These are phyloP conservation scores for Hypselothyrea guttata DNA, from an alignment of 2,888 invertebrate species.

Conservation along the genomic window DNA sequence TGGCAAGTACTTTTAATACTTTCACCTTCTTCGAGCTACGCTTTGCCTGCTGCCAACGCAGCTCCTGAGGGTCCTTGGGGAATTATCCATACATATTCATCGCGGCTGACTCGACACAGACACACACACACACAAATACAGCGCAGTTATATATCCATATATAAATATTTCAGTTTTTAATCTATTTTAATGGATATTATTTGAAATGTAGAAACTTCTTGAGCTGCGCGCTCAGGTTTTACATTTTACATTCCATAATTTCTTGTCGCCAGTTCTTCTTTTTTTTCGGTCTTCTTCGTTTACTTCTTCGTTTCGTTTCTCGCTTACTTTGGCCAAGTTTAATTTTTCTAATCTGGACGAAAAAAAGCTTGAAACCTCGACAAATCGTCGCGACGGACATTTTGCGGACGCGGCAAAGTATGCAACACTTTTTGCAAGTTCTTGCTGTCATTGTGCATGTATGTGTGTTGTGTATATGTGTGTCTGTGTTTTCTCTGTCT, in stretches of 20 bases:
- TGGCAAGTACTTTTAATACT: conserved; percentile 75
- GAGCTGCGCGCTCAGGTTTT: conserved; percentile 35
- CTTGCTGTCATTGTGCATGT: conserved; percentile 11
- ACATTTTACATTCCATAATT: conserved; percentile 60
- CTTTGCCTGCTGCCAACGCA: background rate
- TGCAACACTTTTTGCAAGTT: conserved; percentile 67
- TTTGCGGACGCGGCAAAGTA: conserved; percentile 58
- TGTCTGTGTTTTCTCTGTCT: background rate
- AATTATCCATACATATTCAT: conserved; percentile 56
- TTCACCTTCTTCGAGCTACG: conserved; percentile 59
- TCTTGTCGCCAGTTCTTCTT: conserved; percentile 34
- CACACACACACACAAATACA: background rate
- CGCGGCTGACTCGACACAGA: conserved; percentile 14
- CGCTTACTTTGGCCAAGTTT: conserved; percentile 28
- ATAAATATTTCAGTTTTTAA: conserved; percentile 79
- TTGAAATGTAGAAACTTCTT: conserved; percentile 55
- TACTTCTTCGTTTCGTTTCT: background rate
- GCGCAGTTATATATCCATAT: conserved; percentile 46
- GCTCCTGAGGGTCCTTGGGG: conserved; percentile 35
- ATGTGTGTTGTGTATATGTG: conserved; percentile 7
- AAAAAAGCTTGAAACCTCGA: too few species aligned
- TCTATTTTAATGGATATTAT: conserved; percentile 78
- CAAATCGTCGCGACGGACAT: conserved; percentile 42
- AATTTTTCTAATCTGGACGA: conserved; percentile 69
- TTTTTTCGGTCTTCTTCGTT: background rate